A percentile compares a stretch with the other conserved stretches of the same genome.
Conservation (phyloP, 2,113 vertebrate species). For the Cephalopterus ornatus region DNA sequence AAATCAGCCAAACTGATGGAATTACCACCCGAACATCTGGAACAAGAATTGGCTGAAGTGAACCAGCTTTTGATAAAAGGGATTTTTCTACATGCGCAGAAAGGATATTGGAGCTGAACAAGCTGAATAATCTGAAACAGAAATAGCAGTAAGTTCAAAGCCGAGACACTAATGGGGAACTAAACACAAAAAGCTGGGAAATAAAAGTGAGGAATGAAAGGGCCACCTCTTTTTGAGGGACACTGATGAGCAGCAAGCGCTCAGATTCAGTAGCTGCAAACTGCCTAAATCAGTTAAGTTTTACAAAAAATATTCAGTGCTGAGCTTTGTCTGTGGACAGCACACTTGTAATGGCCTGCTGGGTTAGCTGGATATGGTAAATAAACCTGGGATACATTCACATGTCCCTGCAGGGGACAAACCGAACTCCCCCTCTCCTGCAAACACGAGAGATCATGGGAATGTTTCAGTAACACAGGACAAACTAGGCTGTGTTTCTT, state of each 20-base stretch:
- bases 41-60: constrained; percentile 2
- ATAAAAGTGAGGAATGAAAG: neutral
- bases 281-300: neutral
- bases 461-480: neutral
- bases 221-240: neutral
- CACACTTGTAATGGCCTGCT: too few species aligned
- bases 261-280: neutral
- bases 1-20: neutral
- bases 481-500: neutral
- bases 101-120: constrained; percentile 11
- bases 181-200: neutral
- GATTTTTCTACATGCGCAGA: constrained; percentile 12
- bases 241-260: neutral
- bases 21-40: constrained; percentile 33
- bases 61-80: constrained; percentile 30
- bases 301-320: accelerated
- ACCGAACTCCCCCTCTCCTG: neutral
- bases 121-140: constrained; percentile 26
- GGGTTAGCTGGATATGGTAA: neutral
- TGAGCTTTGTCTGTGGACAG: neutral
- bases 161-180: neutral
- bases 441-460: neutral
- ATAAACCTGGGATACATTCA: neutral
- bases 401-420: neutral
- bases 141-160: constrained; percentile 8